Conservation (phyloP, 1,140 invertebrate species). For the Mactra quadrangularis region DNA sequence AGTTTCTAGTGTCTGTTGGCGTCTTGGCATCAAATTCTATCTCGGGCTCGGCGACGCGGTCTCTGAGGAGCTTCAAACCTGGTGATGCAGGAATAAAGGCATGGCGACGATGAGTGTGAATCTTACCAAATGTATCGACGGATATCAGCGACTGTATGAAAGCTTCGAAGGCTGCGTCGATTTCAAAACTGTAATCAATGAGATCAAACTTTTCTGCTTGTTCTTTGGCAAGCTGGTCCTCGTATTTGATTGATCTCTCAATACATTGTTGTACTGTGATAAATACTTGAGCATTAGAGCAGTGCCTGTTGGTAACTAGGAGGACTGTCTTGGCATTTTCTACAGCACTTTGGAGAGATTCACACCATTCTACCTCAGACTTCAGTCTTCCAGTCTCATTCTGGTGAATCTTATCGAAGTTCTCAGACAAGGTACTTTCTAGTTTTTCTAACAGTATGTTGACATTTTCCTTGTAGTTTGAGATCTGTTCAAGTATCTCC, state of each 20-base stretch:
- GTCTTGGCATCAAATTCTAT: conserved; percentile 60
- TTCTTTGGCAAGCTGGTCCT: conserved; percentile 50
- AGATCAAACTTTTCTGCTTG: conserved; percentile 52
- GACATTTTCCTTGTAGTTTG: conserved; percentile 60
- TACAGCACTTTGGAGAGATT: conserved; percentile 34
- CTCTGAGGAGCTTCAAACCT: conserved; percentile 46
- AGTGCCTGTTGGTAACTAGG: conserved; percentile 51
- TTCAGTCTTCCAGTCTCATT: conserved; percentile 42
- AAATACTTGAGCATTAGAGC: conserved; percentile 59
- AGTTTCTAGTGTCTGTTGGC: conserved; percentile 55
- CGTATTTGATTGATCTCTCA: conserved; percentile 51
- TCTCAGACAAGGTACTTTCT: conserved; percentile 31
- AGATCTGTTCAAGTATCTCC: conserved; percentile 55
- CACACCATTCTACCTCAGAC: conserved; percentile 53
- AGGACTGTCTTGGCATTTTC: conserved; percentile 59
- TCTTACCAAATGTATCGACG: conserved; percentile 51
- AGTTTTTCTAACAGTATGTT: conserved; percentile 56
- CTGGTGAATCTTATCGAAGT: conserved; percentile 38
- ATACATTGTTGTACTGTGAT: conserved; percentile 59
- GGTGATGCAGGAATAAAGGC: conserved; percentile 55
- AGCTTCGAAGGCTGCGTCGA: conserved; percentile 49
- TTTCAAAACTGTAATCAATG: conserved; percentile 60
- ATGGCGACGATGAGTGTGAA: conserved; percentile 53
- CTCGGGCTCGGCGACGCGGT: conserved; percentile 38
- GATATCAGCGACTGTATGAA: conserved; percentile 56